phyloP scores from a whole-genome alignment of 2,113 vertebrate species.

The Coracopsis vasa region DNA sequence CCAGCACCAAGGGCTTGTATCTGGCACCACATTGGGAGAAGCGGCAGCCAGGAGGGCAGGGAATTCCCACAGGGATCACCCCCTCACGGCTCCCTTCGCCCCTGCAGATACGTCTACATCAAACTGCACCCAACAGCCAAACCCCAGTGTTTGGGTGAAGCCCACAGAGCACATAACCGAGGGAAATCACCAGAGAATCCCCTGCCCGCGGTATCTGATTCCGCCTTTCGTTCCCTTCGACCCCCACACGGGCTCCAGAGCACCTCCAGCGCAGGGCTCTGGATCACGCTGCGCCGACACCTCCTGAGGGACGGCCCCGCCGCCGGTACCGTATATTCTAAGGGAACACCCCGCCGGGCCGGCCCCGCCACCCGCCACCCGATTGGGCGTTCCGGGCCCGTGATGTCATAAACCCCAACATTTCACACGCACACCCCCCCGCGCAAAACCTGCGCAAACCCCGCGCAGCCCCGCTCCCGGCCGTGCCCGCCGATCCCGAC shows the following conservation, averaged over 20 bases:
- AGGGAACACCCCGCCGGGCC: constrained; percentile 45
- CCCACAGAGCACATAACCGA: fast-evolving
- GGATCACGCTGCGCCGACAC: neutral
- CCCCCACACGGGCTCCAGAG: no score
- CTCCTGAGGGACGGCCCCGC: neutral
- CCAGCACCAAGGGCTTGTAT: neutral
- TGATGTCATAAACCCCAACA: constrained; percentile 64
- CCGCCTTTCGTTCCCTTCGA: fast-evolving
- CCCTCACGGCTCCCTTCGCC: neutral
- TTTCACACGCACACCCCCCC: constrained; percentile 30
- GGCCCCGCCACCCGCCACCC: constrained; percentile 17
- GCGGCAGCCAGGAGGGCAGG: no score
- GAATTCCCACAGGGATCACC: neutral
- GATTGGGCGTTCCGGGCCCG: constrained; percentile 36
- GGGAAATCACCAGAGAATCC: fast-evolving
- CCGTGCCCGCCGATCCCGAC: neutral
- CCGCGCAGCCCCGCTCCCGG: neutral
- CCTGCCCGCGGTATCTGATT: fast-evolving
- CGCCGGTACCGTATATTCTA: neutral
- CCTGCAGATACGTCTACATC: fast-evolving
- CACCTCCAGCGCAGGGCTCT: fast-evolving
- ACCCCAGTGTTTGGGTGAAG: fast-evolving
- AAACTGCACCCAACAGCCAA: fast-evolving
- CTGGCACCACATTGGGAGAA: neutral
- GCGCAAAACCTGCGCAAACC: neutral